Base-by-base conservation (phyloP, 2,113 vertebrate species). In the Micromys minutus region DNA sequence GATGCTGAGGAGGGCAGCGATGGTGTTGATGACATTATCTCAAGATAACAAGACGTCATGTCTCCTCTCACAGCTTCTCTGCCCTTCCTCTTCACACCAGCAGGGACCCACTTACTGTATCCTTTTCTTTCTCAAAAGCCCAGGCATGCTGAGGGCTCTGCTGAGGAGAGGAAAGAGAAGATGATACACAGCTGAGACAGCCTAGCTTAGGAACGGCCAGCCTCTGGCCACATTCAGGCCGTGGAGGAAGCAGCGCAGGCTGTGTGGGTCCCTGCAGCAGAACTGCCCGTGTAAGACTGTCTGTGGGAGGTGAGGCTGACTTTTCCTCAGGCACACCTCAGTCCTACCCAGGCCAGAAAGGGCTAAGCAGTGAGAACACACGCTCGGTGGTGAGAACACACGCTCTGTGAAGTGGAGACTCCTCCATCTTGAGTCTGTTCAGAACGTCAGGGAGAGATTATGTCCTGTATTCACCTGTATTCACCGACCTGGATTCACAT, bases 261-360 rank as follows among this genome's bases (percentile, higher is more conserved):
- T 9, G 86, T 24, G 39, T 7, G 45, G n/a, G 0, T 26, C 34
- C 16, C 17, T 11, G 15, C 21, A 86, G 50, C 0, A 0, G 67
- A 19, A 36, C 5, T 72, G 59, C 39, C n/a, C 5, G 13, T 17
- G 22, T 3, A 15, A 21, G 42, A 74, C 17, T 1, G 5, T 52
- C 77, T 55, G 36, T 31, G 50, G 50, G 31, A 59, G 50, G 7
- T 0, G 0, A 5, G 1, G 72, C 71, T 36, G 15, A 22, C 52
- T 29, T 67, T 12, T 34, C 65, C 31, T 31, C 42, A 52, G 75
- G 52, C 12, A 34, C 34, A 57, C 0, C 5, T 1, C 4, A 19
- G 61, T 4, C 3, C 26, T n/a, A 2, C 5, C 36, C 34, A 3
- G 47, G 65, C 50, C 42, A 61, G 22, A 52, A 42, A 90, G 71